Conservation (phyloP, 2,888 invertebrate species). For the Pomacea canaliculata region DNA sequence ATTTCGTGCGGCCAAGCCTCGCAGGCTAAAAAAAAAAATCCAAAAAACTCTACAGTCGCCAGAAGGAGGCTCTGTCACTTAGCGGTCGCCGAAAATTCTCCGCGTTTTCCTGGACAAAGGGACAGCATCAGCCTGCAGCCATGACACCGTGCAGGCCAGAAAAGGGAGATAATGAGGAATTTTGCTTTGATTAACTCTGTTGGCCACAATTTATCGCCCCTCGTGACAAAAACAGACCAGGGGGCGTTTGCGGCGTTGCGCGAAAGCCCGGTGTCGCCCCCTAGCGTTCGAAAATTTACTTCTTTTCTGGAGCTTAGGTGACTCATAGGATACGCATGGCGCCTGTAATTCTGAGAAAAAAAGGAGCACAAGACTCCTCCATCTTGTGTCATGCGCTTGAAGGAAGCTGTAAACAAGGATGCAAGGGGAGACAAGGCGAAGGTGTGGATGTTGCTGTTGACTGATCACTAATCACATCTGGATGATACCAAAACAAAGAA, state of each 20-base stretch:
- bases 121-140: neutral
- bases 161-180: conserved; percentile 16
- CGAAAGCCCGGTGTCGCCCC: neutral
- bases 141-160: neutral
- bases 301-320: too few relatives aligned
- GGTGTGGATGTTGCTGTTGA: too few relatives aligned
- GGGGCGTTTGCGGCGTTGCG: neutral
- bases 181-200: conserved; percentile 7
- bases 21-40: neutral
- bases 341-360: too few relatives aligned
- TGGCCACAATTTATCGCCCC: conserved; percentile 10
- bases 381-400: too few relatives aligned
- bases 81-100: neutral
- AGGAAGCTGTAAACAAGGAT: too few relatives aligned
- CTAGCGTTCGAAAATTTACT: too few relatives aligned
- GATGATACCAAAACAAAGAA: too few relatives aligned
- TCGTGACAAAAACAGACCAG: neutral
- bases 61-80: too few relatives aligned
- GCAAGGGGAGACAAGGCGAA: too few relatives aligned
- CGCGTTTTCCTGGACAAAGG: neutral
- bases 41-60: neutral
- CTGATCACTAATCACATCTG: too few relatives aligned
- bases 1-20: neutral
- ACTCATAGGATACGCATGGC: too few relatives aligned
- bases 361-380: too few relatives aligned